phyloP scores from a whole-genome alignment of 2,113 vertebrate genomes.

The Hippocampus mohnikei region DNA sequence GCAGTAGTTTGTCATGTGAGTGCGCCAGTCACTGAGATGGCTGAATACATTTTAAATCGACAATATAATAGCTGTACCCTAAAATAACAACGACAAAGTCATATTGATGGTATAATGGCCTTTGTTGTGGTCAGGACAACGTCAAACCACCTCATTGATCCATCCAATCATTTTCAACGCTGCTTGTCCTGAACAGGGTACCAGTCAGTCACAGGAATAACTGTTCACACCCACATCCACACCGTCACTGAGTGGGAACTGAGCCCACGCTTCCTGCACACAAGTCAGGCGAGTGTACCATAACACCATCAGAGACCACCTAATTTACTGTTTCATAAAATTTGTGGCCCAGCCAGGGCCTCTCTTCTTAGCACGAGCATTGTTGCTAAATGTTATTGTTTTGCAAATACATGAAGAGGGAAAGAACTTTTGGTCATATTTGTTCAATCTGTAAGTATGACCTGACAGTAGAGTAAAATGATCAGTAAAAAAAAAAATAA shows the following conservation, averaged over 20 bases:
- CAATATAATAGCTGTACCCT: neutral
- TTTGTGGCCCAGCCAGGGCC: too few species aligned
- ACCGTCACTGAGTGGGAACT: too few species aligned
- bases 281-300: too few species aligned
- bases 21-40: conserved; percentile 4
- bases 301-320: neutral
- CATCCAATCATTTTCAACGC: too few species aligned
- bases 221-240: too few species aligned
- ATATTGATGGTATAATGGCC: neutral
- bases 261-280: too few species aligned
- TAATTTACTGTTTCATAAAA: neutral
- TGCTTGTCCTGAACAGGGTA: too few species aligned
- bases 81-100: neutral
- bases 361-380: neutral
- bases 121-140: neutral
- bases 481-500: too few species aligned
- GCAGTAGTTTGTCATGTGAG: neutral
- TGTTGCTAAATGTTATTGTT: neutral
- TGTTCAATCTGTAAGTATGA: neutral
- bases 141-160: too few species aligned
- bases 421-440: neutral
- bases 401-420: neutral
- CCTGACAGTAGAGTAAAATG: neutral
- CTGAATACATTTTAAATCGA: neutral
- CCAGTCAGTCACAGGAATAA: too few species aligned